A percentile compares a stretch with the other conserved stretches of the same genome.
phyloP scores from a whole-genome alignment of 1,140 invertebrate genomes.

The Hirudo medicinalis region DNA sequence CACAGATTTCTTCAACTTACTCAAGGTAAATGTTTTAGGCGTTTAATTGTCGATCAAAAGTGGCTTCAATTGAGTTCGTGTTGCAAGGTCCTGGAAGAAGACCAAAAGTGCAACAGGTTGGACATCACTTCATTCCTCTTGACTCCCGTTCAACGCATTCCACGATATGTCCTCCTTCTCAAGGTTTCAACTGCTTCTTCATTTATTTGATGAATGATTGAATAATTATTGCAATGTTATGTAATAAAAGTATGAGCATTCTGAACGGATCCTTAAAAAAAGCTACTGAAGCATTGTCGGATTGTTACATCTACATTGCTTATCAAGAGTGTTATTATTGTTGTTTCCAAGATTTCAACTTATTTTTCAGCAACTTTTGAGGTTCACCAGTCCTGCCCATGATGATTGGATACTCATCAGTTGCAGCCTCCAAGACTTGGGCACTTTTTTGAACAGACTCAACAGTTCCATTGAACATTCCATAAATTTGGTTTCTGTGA shows the following conservation, averaged over 20 bases:
- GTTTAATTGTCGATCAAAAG: background rate
- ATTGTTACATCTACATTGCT: background rate
- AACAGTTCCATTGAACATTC: slow-evolving; percentile 41
- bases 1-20: background rate
- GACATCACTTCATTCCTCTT: slow-evolving; percentile 36
- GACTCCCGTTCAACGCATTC: slow-evolving; percentile 40
- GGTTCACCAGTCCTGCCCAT: slow-evolving; percentile 34
- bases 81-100: slow-evolving; percentile 29
- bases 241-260: background rate
- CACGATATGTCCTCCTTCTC: slow-evolving; percentile 39
- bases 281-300: background rate
- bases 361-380: slow-evolving; percentile 32
- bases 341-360: background rate
- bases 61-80: background rate
- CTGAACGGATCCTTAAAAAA: background rate
- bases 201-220: background rate
- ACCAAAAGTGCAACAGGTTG: slow-evolving; percentile 34
- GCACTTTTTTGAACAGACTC: slow-evolving; percentile 35
- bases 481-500: slow-evolving; percentile 35
- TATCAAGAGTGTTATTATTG: background rate
- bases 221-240: background rate
- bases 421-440: slow-evolving; percentile 31
- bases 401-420: slow-evolving; percentile 35
- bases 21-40: background rate
- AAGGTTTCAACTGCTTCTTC: slow-evolving; percentile 24